phyloP scores from a whole-genome alignment of 2,113 vertebrate genomes.

The Pseudorasbora parva region DNA sequence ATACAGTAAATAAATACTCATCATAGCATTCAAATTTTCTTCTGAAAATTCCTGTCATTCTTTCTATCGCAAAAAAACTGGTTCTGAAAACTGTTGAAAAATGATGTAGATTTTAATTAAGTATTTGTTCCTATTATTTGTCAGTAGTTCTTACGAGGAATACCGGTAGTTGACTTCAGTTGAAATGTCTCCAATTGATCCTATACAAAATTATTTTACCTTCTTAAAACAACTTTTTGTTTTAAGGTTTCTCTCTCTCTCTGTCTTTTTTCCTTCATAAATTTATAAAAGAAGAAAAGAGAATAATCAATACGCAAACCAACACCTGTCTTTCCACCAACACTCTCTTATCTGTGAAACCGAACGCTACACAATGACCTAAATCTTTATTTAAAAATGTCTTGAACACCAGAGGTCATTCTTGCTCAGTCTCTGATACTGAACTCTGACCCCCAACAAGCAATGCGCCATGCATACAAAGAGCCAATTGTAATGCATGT shows the following conservation, averaged over 20 bases:
- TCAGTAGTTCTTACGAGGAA: neutral
- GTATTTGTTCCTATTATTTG: neutral
- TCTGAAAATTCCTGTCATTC: neutral
- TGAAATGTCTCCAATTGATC: neutral
- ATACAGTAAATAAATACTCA: neutral
- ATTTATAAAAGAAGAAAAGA: neutral
- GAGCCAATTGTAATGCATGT: slow-evolving; percentile 25
- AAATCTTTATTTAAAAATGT: neutral
- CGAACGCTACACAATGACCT: neutral
- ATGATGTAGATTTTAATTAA: neutral
- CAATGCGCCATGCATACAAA: slow-evolving; percentile 33
- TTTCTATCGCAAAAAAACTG: neutral
- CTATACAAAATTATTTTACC: neutral
- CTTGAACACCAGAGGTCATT: neutral
- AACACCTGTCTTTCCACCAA: neutral
- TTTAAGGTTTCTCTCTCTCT: neutral
- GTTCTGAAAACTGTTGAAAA: neutral
- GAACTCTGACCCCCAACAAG: slow-evolving; percentile 1
- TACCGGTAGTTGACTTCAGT: neutral
- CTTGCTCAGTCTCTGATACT: neutral
- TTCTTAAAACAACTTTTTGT: neutral
- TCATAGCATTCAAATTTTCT: neutral
- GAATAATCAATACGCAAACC: neutral
- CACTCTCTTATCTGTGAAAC: neutral
- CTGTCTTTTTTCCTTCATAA: neutral